phyloP scores from a whole-genome alignment of 2,797 vertebrate species.

The Muscicapa comitata region DNA sequence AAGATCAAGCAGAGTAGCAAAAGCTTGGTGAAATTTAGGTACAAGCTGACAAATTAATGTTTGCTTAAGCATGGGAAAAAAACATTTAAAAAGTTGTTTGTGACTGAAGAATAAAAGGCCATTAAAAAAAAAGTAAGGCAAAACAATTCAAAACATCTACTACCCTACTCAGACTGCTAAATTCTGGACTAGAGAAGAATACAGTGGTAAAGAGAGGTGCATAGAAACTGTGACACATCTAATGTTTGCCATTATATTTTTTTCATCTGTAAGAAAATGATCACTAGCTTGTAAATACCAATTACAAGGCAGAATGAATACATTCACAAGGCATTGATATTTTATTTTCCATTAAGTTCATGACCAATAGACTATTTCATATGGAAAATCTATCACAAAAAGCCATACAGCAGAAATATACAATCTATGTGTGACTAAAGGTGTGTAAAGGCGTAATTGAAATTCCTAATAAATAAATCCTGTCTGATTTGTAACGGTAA shows the following conservation, averaged over 20 bases:
- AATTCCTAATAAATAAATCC: background rate
- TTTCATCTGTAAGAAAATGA: slow-evolving; percentile 24
- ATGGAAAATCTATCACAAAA: slow-evolving; percentile 19
- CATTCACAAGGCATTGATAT: slow-evolving; percentile 32
- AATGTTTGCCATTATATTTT: background rate
- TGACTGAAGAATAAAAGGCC: background rate
- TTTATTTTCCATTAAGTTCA: slow-evolving; percentile 31
- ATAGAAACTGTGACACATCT: slow-evolving; percentile 9
- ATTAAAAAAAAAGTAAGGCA: background rate
- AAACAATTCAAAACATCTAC: background rate
- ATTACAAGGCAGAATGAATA: slow-evolving; percentile 47
- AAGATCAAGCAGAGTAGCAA: background rate
- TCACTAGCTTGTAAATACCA: slow-evolving; percentile 51
- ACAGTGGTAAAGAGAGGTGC: background rate
- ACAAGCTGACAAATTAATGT: slow-evolving; percentile 14
- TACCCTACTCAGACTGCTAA: background rate
- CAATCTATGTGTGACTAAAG: background rate
- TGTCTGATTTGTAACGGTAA: background rate
- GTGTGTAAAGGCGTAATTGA: slow-evolving; percentile 3
- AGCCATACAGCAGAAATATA: background rate
- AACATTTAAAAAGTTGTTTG: background rate
- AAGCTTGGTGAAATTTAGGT: slow-evolving; percentile 22
- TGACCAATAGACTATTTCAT: slow-evolving; percentile 18
- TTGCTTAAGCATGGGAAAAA: background rate
- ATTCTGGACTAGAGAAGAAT: background rate